These are phyloP conservation scores for Lacerta bilineata DNA, from an alignment of 2,797 vertebrate species.

Conservation along the genomic window DNA sequence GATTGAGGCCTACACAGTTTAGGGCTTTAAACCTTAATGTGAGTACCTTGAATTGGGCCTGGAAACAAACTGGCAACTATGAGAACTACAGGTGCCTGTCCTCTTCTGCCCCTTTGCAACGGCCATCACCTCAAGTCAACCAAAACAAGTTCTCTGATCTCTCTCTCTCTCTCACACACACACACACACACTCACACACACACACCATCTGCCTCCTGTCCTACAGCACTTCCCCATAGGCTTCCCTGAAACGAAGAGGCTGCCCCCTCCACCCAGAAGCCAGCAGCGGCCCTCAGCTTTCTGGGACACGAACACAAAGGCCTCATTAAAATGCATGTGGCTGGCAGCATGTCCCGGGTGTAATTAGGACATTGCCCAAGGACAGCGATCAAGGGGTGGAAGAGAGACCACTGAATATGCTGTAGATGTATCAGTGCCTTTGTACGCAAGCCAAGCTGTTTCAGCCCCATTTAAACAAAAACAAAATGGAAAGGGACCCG, in stretches of 20 bases:
- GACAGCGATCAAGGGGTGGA: conserved; percentile 27
- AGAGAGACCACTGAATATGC: conserved; percentile 41
- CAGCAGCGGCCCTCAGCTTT: conserved; percentile 22
- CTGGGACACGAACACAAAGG: conserved; percentile 29
- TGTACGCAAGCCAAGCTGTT: conserved; percentile 52
- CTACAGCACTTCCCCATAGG: conserved; percentile 17
- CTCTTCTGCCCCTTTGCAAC: fast-evolving
- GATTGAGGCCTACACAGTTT: too few relatives aligned
- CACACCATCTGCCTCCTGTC: background rate
- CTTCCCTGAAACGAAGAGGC: conserved; percentile 18
- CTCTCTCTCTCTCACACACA: too few relatives aligned
- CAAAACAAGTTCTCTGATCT: conserved; percentile 2
- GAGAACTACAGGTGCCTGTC: too few relatives aligned
- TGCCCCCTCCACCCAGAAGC: background rate
- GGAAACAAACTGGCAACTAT: background rate
- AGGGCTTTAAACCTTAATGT: too few relatives aligned
- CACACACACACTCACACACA: background rate
- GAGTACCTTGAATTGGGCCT: background rate
- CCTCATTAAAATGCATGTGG: conserved; percentile 45
- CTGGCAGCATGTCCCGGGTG: conserved; percentile 55
- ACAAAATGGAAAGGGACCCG: background rate
- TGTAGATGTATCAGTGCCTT: fast-evolving
- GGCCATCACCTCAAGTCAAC: background rate
- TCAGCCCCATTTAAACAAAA: conserved; percentile 57
- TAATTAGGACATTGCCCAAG: conserved; percentile 37